Conservation (phyloP, 2,113 vertebrate genomes). For the Cheilinus undulatus region DNA sequence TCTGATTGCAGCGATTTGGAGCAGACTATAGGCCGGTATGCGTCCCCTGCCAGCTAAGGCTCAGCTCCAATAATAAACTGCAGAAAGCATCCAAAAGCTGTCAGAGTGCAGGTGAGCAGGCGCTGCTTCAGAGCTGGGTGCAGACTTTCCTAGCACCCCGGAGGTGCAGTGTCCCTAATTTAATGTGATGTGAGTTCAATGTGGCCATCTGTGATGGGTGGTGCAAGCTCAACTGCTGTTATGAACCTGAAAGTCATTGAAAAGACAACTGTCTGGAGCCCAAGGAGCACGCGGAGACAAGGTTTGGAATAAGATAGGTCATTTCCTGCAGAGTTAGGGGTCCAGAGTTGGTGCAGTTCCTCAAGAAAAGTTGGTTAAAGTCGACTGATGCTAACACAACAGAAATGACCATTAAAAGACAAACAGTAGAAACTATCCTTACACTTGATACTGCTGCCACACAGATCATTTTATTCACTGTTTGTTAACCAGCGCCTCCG, state of each 20-base stretch:
- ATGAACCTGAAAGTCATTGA: slow-evolving; percentile 38
- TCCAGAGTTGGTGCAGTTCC: too few species aligned
- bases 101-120: slow-evolving; percentile 37
- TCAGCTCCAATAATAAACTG: slow-evolving; percentile 12
- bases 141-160: slow-evolving; percentile 22
- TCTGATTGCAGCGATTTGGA: slow-evolving; percentile 22
- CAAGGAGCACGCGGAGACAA: too few species aligned
- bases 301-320: too few species aligned
- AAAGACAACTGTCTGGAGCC: not conserved
- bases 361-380: too few species aligned
- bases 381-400: too few species aligned
- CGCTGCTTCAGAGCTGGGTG: slow-evolving; percentile 20
- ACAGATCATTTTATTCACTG: too few species aligned
- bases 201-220: slow-evolving; percentile 52
- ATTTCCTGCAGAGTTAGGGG: too few species aligned
- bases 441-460: too few species aligned
- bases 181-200: slow-evolving; percentile 19
- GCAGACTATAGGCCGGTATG: not conserved
- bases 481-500: too few species aligned
- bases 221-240: not conserved
- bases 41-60: slow-evolving; percentile 8
- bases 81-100: slow-evolving; percentile 33
- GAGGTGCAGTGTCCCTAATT: slow-evolving; percentile 40
- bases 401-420: too few species aligned
- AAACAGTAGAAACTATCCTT: too few species aligned